These are phyloP conservation scores for Panthera uncia DNA, from an alignment of 2,113 vertebrate species.

Conservation along the genomic window DNA sequence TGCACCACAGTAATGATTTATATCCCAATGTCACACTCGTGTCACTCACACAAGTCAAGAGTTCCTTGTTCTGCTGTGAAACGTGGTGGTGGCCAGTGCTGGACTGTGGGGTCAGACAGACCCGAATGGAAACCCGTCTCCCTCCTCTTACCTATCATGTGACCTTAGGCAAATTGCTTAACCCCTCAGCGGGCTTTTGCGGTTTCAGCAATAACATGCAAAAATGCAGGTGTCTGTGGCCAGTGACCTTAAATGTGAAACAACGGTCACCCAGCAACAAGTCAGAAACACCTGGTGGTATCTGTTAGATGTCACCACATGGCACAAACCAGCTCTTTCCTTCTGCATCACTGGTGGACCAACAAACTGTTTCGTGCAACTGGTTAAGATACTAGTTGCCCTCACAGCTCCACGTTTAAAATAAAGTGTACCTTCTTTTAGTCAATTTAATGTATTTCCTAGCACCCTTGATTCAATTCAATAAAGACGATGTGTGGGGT, in stretches of 20 bases:
- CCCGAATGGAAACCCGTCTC: background rate
- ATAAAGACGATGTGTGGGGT: background rate
- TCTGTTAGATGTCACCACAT: rapidly evolving
- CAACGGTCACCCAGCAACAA: background rate
- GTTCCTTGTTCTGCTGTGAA: background rate
- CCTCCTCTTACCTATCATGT: background rate
- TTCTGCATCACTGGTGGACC: background rate
- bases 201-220: slow-evolving; percentile 40
- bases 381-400: background rate
- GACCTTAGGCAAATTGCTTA: background rate
- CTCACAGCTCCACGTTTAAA: background rate
- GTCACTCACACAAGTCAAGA: background rate
- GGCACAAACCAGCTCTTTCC: background rate
- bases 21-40: background rate
- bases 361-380: background rate
- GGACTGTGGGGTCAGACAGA: background rate
- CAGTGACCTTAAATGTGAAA: background rate
- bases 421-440: background rate
- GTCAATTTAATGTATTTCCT: background rate
- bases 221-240: slow-evolving; percentile 62
- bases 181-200: background rate
- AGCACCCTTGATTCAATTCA: background rate
- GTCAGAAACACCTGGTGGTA: slow-evolving; percentile 22
- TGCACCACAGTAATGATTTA: background rate
- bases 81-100: background rate